A percentile compares a stretch with the other conserved stretches of the same genome.
These are phyloP conservation scores for Paratrypauchen microcephalus DNA, from an alignment of 2,797 vertebrate species.

Conservation along the genomic window DNA sequence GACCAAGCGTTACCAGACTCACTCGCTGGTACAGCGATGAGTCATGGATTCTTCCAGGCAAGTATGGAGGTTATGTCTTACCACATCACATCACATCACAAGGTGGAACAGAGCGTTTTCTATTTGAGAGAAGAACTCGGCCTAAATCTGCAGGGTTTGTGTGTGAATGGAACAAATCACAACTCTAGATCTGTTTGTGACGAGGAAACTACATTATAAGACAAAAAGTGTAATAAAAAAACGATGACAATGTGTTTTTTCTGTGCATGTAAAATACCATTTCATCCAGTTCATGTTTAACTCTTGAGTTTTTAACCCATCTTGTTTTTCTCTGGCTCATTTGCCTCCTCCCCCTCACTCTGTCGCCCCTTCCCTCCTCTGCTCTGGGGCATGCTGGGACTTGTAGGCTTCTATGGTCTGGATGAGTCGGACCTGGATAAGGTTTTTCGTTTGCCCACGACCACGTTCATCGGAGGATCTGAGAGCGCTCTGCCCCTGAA, in stretches of 20 bases:
- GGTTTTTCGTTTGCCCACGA: slow-evolving; percentile 90
- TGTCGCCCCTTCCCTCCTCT: slow-evolving; percentile 9
- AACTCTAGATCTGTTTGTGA: no score
- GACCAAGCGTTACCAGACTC: no score
- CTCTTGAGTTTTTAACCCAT: not conserved
- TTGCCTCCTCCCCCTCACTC: slow-evolving; percentile 7
- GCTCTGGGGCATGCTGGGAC: slow-evolving; percentile 58
- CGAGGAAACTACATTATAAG: no score
- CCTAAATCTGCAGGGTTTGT: no score
- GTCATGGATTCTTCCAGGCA: no score
- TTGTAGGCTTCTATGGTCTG: slow-evolving; percentile 87
- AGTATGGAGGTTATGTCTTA: no score
- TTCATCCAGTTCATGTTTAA: not conserved
- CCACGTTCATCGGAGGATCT: slow-evolving; percentile 91
- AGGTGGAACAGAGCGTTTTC: no score
- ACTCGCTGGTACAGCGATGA: no score
- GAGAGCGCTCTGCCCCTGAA: slow-evolving; percentile 84
- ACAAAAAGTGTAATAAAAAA: not conserved
- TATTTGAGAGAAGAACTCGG: no score
- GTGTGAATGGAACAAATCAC: no score
- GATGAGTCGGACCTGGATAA: slow-evolving; percentile 89
- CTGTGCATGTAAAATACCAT: not conserved
- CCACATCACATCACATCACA: no score
- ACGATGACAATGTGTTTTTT: not conserved
- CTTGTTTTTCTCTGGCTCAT: not conserved